These are phyloP conservation scores for Agonum fuliginosum DNA, from an alignment of 2,888 invertebrate species.

Conservation along the genomic window DNA sequence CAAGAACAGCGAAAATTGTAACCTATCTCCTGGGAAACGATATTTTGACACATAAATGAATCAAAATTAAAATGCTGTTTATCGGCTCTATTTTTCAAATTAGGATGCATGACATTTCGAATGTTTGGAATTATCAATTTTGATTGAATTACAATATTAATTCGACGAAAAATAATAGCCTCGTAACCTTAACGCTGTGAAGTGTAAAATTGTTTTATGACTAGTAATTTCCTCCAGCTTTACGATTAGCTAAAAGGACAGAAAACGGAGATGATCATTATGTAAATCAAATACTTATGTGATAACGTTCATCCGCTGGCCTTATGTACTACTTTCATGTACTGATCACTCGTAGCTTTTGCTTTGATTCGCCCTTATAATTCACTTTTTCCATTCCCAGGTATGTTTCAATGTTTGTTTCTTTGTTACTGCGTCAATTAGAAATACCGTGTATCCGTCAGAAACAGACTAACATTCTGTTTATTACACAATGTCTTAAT, in stretches of 20 bases:
- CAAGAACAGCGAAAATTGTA: too few relatives aligned
- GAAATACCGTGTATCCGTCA: slow-evolving; percentile 17
- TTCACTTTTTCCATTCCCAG: not conserved
- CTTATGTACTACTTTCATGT: slow-evolving; percentile 38
- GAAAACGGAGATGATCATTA: slow-evolving; percentile 24
- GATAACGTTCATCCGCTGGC: slow-evolving; percentile 42
- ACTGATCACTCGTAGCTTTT: not conserved
- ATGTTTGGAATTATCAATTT: too few relatives aligned
- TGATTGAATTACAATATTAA: too few relatives aligned
- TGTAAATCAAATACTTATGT: slow-evolving; percentile 34
- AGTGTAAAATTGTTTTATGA: too few relatives aligned
- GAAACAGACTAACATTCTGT: slow-evolving; percentile 17
- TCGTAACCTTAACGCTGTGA: too few relatives aligned
- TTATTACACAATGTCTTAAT: slow-evolving; percentile 25
- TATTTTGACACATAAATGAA: too few relatives aligned
- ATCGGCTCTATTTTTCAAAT: too few relatives aligned
- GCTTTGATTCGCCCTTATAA: not conserved
- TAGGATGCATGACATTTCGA: not conserved
- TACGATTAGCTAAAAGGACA: not conserved
- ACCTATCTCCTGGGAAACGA: too few relatives aligned
- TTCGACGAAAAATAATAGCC: slow-evolving; percentile 17
- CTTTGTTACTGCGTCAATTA: slow-evolving; percentile 1
- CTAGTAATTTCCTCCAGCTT: too few relatives aligned
- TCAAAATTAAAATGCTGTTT: too few relatives aligned
- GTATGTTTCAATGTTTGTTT: not conserved